Evolutionary conservation across 2,888 invertebrate genomes (phyloP).

Genomic region (Doris montereyensis): DNA sequence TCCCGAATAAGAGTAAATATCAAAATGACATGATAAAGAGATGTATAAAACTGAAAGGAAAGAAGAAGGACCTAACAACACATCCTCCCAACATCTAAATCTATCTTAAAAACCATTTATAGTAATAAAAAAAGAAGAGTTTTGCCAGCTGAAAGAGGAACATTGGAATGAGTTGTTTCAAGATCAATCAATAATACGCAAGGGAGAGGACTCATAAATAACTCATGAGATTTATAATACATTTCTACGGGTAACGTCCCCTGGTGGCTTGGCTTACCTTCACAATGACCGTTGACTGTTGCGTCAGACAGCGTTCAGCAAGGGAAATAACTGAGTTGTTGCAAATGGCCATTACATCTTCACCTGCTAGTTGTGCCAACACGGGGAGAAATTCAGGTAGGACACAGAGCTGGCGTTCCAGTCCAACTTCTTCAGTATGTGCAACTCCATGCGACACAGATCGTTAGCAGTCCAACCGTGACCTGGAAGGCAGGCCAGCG

Average conservation of each 20-base stretch:
- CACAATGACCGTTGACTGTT: constrained; percentile 35
- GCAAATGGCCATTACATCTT: neutral
- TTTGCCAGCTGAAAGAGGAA: no score
- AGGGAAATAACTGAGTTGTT: neutral
- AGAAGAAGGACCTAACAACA: no score
- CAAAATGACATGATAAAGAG: no score
- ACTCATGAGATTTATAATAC: no score
- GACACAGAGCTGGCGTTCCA: constrained; percentile 62
- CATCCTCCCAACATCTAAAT: no score
- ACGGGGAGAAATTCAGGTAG: constrained; percentile 58
- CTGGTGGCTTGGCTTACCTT: constrained; percentile 20
- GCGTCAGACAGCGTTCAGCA: constrained; percentile 23
- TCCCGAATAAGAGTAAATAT: no score
- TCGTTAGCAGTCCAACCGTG: constrained; percentile 65
- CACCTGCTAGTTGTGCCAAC: neutral
- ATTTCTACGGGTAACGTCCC: neutral
- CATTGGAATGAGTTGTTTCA: no score
- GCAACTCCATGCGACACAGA: constrained; percentile 66
- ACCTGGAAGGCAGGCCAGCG: constrained; percentile 59
- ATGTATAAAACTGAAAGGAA: no score
- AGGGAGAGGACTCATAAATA: no score
- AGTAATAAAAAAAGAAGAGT: no score
- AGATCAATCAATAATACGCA: no score
- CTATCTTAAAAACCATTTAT: no score
- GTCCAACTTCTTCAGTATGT: constrained; percentile 63